Base-by-base conservation (phyloP, 2,113 vertebrate species). In the Carassius gibelio region DNA sequence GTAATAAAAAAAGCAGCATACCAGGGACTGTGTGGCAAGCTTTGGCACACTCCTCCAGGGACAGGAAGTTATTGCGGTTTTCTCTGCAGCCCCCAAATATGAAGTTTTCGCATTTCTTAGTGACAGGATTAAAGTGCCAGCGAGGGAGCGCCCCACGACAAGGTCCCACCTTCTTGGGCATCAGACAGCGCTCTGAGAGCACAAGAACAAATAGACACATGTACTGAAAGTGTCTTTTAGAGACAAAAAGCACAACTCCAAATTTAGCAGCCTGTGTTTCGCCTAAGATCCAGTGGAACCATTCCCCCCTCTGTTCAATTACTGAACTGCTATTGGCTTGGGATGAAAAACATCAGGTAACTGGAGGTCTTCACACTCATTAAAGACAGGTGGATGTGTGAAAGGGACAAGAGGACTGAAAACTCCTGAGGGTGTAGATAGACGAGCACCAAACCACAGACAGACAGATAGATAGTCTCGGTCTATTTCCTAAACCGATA, bases 61-160 rank as follows among this genome's bases (percentile, higher is more conserved):
- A 3, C 66, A 98, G 88, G 80, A 97, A 99, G 91, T 99, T 99
- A 91, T 99, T 99, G 87, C 94, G 94, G 90, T 99, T 99, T 74
- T 93, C 89, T 62, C 90, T 94, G 93, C 97, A 98, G 81, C 98
- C 98, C 0, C 97, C 97, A 52, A 95, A 99, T 0, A 3, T 82
- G 79, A 98, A 98, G 36, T 87, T 3, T 87, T 97, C 93, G 64
- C 98, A 99, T 57, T 92, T 88, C 87, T 94, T 90, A 0, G 94
- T 92, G 3, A 62, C 91, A 0, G 93, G 93, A 36, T 97, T 96
- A 66, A 97, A 98, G 90, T 96, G 96, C 97, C 96, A 99, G 72
- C 98, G 96, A 5, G 93, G 95, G 87, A 96, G 97, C 64, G 96
- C 85, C 0, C 95, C 96, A 0, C 97, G 95, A 76, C 98, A 99